phyloP scores from a whole-genome alignment of 1,140 invertebrate species.

The Calliopsis andreniformis region DNA sequence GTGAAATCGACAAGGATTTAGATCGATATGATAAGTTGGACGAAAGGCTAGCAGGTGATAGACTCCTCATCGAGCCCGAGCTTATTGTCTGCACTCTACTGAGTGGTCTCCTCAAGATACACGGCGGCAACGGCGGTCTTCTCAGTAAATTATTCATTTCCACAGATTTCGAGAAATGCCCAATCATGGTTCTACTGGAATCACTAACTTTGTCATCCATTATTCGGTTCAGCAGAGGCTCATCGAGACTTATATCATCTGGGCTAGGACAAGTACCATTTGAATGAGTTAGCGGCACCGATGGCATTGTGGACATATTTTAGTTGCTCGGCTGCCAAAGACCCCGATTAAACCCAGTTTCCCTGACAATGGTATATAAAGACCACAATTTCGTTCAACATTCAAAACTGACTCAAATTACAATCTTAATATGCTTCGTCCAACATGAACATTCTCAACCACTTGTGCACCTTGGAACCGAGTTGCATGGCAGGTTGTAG shows the following conservation, averaged over 20 bases:
- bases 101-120: conserved; percentile 11
- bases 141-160: not conserved
- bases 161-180: not conserved
- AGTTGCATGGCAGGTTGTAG: not conserved
- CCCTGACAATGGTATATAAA: not conserved
- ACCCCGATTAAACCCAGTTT: not conserved
- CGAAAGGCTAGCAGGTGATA: conserved; percentile 54
- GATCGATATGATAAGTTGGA: conserved; percentile 41
- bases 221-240: not conserved
- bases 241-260: conserved; percentile 5
- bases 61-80: conserved; percentile 40
- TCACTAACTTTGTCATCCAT: not conserved
- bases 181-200: not conserved
- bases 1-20: conserved; percentile 43
- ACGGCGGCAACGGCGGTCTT: conserved; percentile 57
- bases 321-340: not conserved
- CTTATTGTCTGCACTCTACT: conserved; percentile 1
- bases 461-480: not conserved
- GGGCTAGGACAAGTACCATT: not conserved
- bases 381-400: not conserved
- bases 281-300: conserved; percentile 58
- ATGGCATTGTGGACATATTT: conserved; percentile 59
- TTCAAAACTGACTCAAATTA: too few species aligned
- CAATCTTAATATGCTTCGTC: not conserved
- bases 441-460: not conserved